These are phyloP conservation scores for Pseudomyrmex concolor DNA, from an alignment of 1,140 invertebrate genomes.

Conservation along the genomic window DNA sequence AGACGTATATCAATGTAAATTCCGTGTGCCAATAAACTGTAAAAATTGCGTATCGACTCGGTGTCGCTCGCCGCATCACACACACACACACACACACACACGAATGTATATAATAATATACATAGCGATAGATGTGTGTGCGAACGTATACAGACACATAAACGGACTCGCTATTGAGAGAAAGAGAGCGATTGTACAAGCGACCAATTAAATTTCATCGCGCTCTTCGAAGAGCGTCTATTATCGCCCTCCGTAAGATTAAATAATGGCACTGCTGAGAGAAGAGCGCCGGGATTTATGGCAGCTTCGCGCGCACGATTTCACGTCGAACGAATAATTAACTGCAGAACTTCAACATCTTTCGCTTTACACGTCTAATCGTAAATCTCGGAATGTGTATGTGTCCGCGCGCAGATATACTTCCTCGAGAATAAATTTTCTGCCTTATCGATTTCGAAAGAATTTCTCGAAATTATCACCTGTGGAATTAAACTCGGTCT, in stretches of 20 bases:
- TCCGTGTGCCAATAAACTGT: slow-evolving; percentile 44
- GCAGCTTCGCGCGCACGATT: slow-evolving; percentile 32
- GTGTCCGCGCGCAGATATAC: background rate
- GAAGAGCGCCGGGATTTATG: slow-evolving; percentile 38
- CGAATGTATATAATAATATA: slow-evolving; percentile 48
- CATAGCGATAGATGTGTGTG: slow-evolving; percentile 14
- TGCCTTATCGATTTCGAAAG: too few species aligned
- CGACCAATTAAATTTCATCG: slow-evolving; percentile 59
- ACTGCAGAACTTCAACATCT: slow-evolving; percentile 31
- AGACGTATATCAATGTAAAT: slow-evolving; percentile 36
- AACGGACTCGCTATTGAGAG: background rate
- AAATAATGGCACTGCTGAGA: slow-evolving; percentile 64
- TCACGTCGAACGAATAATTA: slow-evolving; percentile 52
- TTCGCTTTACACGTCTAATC: slow-evolving; percentile 29
- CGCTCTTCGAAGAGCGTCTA: slow-evolving; percentile 38
- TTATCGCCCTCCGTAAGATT: slow-evolving; percentile 65
- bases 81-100: background rate
- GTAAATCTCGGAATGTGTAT: slow-evolving; percentile 8
- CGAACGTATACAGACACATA: slow-evolving; percentile 42
- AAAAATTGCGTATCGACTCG: slow-evolving; percentile 39
- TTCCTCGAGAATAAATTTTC: slow-evolving; percentile 16
- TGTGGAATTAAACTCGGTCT: background rate
- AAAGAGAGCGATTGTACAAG: slow-evolving; percentile 28
- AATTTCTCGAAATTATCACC: too few species aligned
- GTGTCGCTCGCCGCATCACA: too few species aligned